Conservation (phyloP, 2,113 vertebrate genomes). For the Etheostoma spectabile region DNA sequence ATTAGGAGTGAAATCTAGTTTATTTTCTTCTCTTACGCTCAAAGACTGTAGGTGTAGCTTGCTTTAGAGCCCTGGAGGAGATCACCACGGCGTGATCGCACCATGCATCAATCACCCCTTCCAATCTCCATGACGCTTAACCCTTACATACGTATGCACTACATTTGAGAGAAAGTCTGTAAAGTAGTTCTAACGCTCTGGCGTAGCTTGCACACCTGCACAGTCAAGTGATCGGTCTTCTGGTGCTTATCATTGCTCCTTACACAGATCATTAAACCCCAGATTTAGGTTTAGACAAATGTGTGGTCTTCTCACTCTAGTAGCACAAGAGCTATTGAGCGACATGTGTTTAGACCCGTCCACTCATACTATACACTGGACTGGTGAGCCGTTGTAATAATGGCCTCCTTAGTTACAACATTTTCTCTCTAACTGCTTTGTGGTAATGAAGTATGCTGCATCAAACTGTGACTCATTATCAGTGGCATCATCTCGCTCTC, state of each 20-base stretch:
- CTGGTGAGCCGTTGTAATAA: constrained; percentile 39
- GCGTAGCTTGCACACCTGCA: constrained; percentile 15
- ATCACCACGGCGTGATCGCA: constrained; percentile 50
- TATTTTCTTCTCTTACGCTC: constrained; percentile 55
- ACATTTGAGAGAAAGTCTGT: neutral
- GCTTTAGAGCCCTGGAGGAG: constrained; percentile 52
- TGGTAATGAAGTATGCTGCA: constrained; percentile 69
- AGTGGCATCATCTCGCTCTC: constrained; percentile 28
- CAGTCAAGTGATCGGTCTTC: neutral
- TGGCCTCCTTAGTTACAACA: constrained; percentile 26
- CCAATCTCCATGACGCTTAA: neutral
- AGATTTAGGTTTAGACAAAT: neutral
- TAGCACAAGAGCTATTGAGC: constrained; percentile 58
- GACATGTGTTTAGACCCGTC: constrained; percentile 11
- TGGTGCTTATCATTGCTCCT: constrained; percentile 56
- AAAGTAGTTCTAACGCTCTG: neutral
- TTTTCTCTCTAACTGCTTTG: constrained; percentile 52
- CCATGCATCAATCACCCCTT: neutral
- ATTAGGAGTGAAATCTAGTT: constrained; percentile 62
- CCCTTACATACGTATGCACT: constrained; percentile 16
- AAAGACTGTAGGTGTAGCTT: constrained; percentile 60
- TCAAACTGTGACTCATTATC: constrained; percentile 69
- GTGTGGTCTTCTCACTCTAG: constrained; percentile 46
- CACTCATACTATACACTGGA: constrained; percentile 75
- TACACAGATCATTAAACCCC: neutral